A percentile compares a stretch with the other conserved stretches of the same genome.
These are phyloP conservation scores for Chrysopilus asiliformis DNA, from an alignment of 2,888 invertebrate species.

Conservation along the genomic window DNA sequence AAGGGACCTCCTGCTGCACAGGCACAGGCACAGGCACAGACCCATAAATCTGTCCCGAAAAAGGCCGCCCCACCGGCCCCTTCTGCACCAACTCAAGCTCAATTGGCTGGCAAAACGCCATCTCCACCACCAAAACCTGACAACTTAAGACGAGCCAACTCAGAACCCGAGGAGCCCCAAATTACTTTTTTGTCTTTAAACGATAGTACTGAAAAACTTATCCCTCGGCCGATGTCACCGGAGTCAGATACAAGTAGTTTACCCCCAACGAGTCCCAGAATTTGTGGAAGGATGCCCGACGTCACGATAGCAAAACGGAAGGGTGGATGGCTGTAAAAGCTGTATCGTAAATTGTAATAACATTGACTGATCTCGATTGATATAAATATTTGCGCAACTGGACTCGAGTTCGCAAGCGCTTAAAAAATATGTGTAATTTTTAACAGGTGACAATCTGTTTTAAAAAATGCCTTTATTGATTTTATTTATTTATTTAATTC, in stretches of 20 bases:
- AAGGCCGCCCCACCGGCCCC: not conserved
- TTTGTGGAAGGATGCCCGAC: slow-evolving; percentile 25
- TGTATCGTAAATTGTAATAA: slow-evolving; percentile 18
- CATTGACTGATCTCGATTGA: too few relatives aligned
- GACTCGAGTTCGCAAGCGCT: too few relatives aligned
- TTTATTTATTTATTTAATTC: too few relatives aligned
- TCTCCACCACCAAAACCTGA: not conserved
- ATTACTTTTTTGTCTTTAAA: slow-evolving; percentile 10
- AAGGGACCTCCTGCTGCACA: slow-evolving; percentile 1
- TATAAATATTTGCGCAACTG: too few relatives aligned
- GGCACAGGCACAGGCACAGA: not conserved
- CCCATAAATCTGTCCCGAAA: not conserved
- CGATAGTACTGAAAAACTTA: slow-evolving; percentile 41
- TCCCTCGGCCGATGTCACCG: slow-evolving; percentile 23
- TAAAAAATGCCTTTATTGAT: too few relatives aligned
- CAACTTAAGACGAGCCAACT: slow-evolving; percentile 1
- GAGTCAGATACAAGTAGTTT: slow-evolving; percentile 11
- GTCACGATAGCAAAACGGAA: slow-evolving; percentile 42
- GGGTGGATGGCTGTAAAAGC: slow-evolving; percentile 49
- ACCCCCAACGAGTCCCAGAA: slow-evolving; percentile 20
- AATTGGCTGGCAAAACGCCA: not conserved
- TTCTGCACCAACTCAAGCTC: not conserved
- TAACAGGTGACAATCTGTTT: too few relatives aligned
- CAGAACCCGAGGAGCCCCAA: slow-evolving; percentile 21
- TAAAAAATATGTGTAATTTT: too few relatives aligned